Conservation (phyloP, 2,888 invertebrate species). For the Synanthedon andrenaeformis region DNA sequence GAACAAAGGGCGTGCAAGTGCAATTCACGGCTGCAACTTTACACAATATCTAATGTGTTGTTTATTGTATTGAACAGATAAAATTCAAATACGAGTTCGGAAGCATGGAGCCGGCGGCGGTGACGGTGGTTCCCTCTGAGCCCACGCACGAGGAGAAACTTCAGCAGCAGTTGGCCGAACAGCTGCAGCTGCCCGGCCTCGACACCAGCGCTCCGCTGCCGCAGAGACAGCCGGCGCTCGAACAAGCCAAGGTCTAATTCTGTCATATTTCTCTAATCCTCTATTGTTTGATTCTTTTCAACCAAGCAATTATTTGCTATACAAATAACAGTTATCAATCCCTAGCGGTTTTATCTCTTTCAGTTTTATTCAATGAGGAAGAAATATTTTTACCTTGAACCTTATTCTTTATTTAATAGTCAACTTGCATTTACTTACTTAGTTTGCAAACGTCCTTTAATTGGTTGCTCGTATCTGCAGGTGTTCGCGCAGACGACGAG, state of each 20-base stretch:
- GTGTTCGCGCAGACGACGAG: constrained; percentile 92
- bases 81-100: constrained; percentile 75
- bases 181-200: constrained; percentile 83
- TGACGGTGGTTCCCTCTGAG: constrained; percentile 73
- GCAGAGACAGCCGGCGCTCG: constrained; percentile 25
- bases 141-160: constrained; percentile 78
- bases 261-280: no score
- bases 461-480: constrained; percentile 16
- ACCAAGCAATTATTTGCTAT: no score
- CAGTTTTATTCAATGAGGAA: no score
- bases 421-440: no score
- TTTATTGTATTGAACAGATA: constrained; percentile 38
- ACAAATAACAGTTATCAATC: no score
- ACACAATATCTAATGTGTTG: neutral
- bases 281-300: no score
- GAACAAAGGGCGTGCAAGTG: no score
- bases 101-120: constrained; percentile 47
- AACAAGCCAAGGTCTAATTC: constrained; percentile 27
- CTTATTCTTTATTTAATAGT: no score
- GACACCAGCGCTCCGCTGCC: constrained; percentile 72
- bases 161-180: constrained; percentile 86
- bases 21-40: constrained; percentile 8
- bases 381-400: no score
- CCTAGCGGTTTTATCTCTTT: no score
- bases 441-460: no score